Percentiles rank a stretch among this genome's conserved stretches.
Evolutionary conservation across 2,113 vertebrate genomes (phyloP).

Genomic region (Chaetura pelagica): DNA sequence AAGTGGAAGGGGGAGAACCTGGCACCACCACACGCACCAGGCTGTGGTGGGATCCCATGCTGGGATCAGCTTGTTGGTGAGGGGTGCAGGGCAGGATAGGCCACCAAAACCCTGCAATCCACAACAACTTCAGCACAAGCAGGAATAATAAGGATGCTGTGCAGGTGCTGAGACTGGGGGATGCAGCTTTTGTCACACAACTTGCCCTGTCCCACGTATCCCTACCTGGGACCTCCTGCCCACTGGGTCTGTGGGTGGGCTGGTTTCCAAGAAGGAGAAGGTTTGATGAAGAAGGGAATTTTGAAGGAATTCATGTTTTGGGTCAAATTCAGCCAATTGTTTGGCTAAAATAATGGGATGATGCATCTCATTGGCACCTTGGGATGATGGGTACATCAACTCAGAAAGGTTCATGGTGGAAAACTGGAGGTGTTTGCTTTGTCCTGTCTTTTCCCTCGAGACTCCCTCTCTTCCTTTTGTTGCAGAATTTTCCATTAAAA

Average conservation of each 20-base stretch:
- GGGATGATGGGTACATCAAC: not conserved
- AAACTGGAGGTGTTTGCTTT: not conserved
- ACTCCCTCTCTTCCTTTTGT: not conserved
- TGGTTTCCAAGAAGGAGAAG: not conserved
- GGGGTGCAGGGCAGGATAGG: not conserved
- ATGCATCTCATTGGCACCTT: too few relatives aligned
- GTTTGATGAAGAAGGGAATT: not conserved
- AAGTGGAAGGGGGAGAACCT: not conserved
- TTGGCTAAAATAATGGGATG: not conserved
- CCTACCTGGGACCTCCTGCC: not conserved
- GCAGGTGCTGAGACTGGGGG: not conserved
- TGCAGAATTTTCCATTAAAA: not conserved
- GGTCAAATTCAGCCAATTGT: not conserved
- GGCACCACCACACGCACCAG: fast-evolving
- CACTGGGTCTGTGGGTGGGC: not conserved
- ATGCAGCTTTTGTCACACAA: not conserved
- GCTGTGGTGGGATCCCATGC: not conserved
- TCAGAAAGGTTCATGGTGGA: not conserved
- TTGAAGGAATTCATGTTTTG: not conserved
- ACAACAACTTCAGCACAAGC: not conserved
- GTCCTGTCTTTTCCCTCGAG: not conserved
- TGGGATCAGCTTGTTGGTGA: not conserved
- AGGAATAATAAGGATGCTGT: not conserved
- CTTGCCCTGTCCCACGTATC: fast-evolving
- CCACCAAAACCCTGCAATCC: not conserved